Conservation (phyloP, 1,140 invertebrate genomes). For the Oncopeltus fasciatus region DNA sequence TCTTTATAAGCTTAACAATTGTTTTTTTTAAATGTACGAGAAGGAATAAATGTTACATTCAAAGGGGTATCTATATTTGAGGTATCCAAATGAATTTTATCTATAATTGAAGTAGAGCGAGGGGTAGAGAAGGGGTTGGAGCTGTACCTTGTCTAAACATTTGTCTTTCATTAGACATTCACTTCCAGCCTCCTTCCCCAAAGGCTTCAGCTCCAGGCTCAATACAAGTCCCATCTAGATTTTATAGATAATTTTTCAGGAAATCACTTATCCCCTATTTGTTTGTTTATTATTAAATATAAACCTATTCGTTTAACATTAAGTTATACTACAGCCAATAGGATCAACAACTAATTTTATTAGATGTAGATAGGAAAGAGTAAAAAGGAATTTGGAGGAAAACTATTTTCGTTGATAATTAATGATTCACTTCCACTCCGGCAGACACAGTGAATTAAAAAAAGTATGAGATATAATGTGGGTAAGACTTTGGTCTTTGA, state of each 20-base stretch:
- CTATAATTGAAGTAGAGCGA: not conserved
- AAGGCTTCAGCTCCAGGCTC: not conserved
- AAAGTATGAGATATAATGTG: no score
- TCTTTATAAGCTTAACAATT: not conserved
- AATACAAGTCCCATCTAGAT: no score
- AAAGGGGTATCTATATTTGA: not conserved
- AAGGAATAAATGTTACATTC: not conserved
- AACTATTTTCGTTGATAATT: no score
- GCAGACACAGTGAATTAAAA: no score
- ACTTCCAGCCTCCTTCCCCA: not conserved
- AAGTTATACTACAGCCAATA: not conserved
- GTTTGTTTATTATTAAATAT: no score
- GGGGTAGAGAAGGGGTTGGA: not conserved
- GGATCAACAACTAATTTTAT: not conserved
- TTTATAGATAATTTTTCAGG: not conserved
- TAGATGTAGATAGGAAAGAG: no score
- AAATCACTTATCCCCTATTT: not conserved
- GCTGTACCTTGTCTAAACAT: not conserved
- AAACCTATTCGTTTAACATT: no score
- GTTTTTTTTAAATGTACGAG: not conserved
- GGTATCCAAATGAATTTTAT: not conserved
- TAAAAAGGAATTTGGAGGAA: no score
- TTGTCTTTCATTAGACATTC: constrained; percentile 3
- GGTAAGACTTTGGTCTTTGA: no score
- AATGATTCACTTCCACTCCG: no score